Percentiles rank a stretch among this genome's conserved stretches.
These are phyloP conservation scores for Drosophila kikkawai DNA, from an alignment of 1,140 invertebrate genomes.

Conservation along the genomic window DNA sequence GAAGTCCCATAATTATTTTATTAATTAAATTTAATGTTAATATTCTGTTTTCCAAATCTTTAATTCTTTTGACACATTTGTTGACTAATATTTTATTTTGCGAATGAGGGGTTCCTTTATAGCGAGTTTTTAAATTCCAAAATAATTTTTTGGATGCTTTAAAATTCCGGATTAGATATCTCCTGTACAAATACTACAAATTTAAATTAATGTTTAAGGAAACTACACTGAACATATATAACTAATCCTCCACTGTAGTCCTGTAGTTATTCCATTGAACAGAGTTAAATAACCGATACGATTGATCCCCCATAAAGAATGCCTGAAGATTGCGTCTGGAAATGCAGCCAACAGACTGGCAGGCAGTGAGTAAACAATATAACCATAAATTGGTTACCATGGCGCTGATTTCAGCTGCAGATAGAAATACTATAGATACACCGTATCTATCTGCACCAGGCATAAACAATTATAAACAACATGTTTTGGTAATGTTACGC, in stretches of 20 bases:
- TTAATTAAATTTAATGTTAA: not conserved
- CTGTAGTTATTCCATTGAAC: not conserved
- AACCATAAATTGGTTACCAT: slow-evolving; percentile 62
- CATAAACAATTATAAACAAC: slow-evolving; percentile 70
- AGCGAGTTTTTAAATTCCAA: not conserved
- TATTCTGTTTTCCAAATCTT: not conserved
- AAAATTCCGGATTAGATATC: not conserved
- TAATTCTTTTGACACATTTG: no score
- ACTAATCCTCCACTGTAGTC: no score
- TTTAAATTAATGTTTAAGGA: not conserved
- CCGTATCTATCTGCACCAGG: slow-evolving; percentile 18
- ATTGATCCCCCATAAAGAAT: not conserved
- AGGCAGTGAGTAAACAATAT: slow-evolving; percentile 49
- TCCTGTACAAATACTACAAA: not conserved
- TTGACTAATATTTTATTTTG: not conserved
- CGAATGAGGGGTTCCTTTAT: not conserved
- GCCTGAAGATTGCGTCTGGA: slow-evolving; percentile 19
- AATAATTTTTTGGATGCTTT: not conserved
- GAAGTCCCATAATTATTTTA: not conserved
- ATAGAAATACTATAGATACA: slow-evolving; percentile 28
- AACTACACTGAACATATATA: not conserved
- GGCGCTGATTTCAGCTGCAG: slow-evolving; percentile 62
- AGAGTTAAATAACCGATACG: slow-evolving; percentile 1
- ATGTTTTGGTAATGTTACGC: slow-evolving; percentile 75
- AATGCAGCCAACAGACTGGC: slow-evolving; percentile 29